phyloP scores from a whole-genome alignment of 2,888 invertebrate species.

The Ptilodon capucinus region DNA sequence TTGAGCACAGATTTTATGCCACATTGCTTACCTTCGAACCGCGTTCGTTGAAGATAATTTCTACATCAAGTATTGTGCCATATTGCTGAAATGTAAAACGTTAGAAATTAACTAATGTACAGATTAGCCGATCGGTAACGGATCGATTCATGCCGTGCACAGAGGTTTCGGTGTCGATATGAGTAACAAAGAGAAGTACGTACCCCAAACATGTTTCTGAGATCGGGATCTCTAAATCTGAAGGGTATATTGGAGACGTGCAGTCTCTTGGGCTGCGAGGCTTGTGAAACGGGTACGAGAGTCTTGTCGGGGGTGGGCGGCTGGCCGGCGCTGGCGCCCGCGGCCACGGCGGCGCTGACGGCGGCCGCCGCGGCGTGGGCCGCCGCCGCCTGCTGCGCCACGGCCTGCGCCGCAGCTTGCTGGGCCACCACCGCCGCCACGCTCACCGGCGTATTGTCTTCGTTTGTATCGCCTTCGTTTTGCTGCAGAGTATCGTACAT shows the following conservation, averaged over 20 bases:
- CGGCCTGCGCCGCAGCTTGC: conserved; percentile 68
- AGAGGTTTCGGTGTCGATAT: conserved; percentile 4
- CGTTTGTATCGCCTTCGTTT: conserved; percentile 79
- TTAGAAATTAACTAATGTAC: conserved; percentile 38
- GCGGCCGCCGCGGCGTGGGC: conserved; percentile 76
- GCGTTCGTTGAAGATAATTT: conserved; percentile 99
- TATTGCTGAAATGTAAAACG: conserved; percentile 93
- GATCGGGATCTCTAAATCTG: conserved; percentile 99
- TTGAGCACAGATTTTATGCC: conserved; percentile 25
- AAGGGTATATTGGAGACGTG: conserved; percentile 99
- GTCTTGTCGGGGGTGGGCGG: conserved; percentile 70
- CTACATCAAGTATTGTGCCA: conserved; percentile 99
- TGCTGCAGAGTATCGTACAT: conserved; percentile 42
- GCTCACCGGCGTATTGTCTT: conserved; percentile 79
- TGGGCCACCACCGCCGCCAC: conserved; percentile 64
- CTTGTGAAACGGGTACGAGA: conserved; percentile 79
- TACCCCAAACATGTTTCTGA: conserved; percentile 99
- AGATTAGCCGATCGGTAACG: conserved; percentile 21
- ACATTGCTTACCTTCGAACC: conserved; percentile 97
- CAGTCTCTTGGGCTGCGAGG: conserved; percentile 93
- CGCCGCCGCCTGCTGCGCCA: conserved; percentile 74
- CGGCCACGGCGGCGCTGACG: conserved; percentile 58
- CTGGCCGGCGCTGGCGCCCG: conserved; percentile 53
- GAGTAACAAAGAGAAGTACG: conserved; percentile 69
- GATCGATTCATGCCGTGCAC: conserved; percentile 44